Base-by-base conservation (phyloP, 2,888 invertebrate species). In the Cabera pusaria region DNA sequence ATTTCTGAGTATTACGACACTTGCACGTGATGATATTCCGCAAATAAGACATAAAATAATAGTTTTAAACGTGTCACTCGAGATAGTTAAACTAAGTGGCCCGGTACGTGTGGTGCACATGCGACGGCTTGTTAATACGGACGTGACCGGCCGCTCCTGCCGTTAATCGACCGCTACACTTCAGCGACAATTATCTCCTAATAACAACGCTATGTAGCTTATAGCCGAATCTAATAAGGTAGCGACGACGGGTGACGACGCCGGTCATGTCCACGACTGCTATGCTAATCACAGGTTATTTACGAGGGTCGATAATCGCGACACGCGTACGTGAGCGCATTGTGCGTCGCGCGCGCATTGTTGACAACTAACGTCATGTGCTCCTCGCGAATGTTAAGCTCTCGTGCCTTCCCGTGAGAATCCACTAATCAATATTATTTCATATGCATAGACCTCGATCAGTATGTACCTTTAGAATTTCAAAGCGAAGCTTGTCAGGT, bases 261-360 rank as follows among this genome's bases (percentile, higher is more conserved):
- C 70, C 67, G 72, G 76, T 68, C 77, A 34, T 66, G 76, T 72
- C 67, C 81, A 81, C 84, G 83, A 80, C 77, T 56, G 35, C 72
- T 83, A 88, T 86, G 87, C 77, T 83, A 88, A 88, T 86, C 78
- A 66, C 61, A 61, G 44, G 79, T 85, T 80, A 84, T 85, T 86
- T 88, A 86, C 84, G 82, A 83, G 68, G 73, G 59, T 57, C 74
- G 83, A 82, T 85, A 84, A 87, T 87, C 85, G 86, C 85, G 80
- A 82, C 72, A 71, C 52, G 71, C 63, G 81, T 81, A 84, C 86
- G 86, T 86, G 85, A 81, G 75, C 71, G 78, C 82, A 82, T 78
- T 81, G 80, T 76, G 76, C 81, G 46, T 49, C 56, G 64, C 56
- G 60, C 59, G 63, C 59, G 59, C 59, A 54, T 59, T 58, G 44